Evolutionary conservation across 2,888 invertebrate genomes (phyloP), one percentile per base, ranked within the genome.

Genomic region (Smittia sp.): DNA sequence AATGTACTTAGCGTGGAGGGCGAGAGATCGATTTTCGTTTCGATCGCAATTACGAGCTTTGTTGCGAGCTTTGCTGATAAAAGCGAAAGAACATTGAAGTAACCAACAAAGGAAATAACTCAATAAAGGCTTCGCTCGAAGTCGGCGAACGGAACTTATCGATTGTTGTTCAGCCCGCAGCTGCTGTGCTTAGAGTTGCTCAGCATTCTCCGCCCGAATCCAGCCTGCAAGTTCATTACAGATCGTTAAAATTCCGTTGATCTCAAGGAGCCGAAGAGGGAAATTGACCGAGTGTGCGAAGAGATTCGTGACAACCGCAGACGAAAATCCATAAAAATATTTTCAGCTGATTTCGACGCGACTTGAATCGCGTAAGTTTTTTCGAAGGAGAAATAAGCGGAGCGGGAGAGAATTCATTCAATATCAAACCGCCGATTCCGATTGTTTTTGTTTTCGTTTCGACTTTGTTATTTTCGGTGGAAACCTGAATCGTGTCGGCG

Each of bases 331-430:
- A 52, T 52, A 69, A 69, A 69, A 69, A 52, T 69, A 24, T 69
- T 69, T 69, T 69, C 69, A 69, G 69, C 69, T 69, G 69, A 52
- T 69, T 69, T 63, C 52, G 52, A 58, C 27, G 25, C n/a, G 24
- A 25, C 27, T 46, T 18, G 6, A 20, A 9, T 18, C n/a, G 9
- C 20, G 7, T 54, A 7, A 11, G 11, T 11, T 63, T 24, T 63
- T 24, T 63, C 27, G 27, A 15, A 4, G 62, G 62, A 22, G 22
- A 65, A 65, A 27, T 7, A 65, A 25, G 13, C 65, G 6, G 27
- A 65, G 13, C 1, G 1, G 20, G 18, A 67, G 15, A 38, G 22
- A 32, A 18, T 39, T 38, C 39, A 67, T 20, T 27, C 18, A 38
- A 15, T 27, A 67, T 38, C 13, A 65, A n/a, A n/a, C 11, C 63